These are phyloP conservation scores for Pseudonaja textilis DNA, from an alignment of 2,113 vertebrate genomes.

Conservation along the genomic window DNA sequence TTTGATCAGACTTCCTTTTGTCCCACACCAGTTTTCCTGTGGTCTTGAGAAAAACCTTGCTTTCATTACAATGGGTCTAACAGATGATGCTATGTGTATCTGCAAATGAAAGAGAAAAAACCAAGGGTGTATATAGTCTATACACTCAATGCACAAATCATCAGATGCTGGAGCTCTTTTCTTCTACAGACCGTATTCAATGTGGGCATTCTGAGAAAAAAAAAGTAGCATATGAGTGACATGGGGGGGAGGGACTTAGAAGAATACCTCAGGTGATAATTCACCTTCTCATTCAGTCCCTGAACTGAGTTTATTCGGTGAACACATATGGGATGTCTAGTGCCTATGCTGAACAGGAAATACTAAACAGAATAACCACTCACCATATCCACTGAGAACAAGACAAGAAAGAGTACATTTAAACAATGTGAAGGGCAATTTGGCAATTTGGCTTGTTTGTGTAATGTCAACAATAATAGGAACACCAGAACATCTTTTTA, in stretches of 20 bases:
- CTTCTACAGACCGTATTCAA: neutral
- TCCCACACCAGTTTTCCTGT: neutral
- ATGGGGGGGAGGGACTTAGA: neutral
- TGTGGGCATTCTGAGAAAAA: neutral
- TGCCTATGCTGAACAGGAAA: neutral
- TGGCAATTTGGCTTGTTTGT: neutral
- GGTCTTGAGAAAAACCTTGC: neutral
- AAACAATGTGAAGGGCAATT: neutral
- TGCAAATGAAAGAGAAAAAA: neutral
- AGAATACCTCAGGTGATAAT: neutral
- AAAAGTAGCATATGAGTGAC: neutral
- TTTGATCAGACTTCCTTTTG: neutral
- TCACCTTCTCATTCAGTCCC: neutral
- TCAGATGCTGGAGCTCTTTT: neutral
- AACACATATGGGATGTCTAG: neutral
- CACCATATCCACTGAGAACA: neutral
- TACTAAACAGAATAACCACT: neutral
- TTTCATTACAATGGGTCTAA: neutral
- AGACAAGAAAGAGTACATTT: neutral
- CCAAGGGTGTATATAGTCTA: neutral
- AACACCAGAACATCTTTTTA: conserved; percentile 34
- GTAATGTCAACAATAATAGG: conserved; percentile 22
- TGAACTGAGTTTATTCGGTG: neutral
- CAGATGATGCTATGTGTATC: neutral
- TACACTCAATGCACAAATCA: neutral